Percentiles rank a stretch among this genome's conserved stretches.
Conservation (phyloP, 1,140 invertebrate genomes). For the Drosophila ananassae region DNA sequence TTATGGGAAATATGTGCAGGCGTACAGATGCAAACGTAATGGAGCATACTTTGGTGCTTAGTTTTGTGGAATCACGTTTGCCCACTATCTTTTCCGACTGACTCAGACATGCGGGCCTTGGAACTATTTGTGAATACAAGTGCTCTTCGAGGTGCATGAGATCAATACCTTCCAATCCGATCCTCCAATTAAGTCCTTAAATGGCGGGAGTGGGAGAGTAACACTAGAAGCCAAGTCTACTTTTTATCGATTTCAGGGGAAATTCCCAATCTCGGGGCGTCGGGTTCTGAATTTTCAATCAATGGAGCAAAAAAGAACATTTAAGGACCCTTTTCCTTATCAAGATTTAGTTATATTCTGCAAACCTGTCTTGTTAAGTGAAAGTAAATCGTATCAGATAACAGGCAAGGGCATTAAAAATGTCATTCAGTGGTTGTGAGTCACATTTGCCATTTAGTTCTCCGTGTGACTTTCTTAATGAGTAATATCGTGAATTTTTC, state of each 20-base stretch:
- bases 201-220: conserved; percentile 37
- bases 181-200: conserved; percentile 37
- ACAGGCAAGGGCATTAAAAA: conserved; percentile 34
- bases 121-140: neutral
- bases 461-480: neutral
- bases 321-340: neutral
- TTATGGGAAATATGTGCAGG: conserved; percentile 49
- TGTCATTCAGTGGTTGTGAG: conserved; percentile 18
- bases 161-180: neutral
- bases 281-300: neutral
- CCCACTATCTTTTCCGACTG: neutral
- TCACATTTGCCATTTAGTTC: neutral
- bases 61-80: neutral
- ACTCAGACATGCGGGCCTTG: neutral
- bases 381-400: conserved; percentile 60
- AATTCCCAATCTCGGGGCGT: neutral
- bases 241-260: conserved; percentile 6
- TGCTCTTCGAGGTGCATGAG: neutral
- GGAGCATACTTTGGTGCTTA: neutral
- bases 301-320: conserved; percentile 1
- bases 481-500: neutral
- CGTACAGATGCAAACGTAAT: conserved; percentile 42
- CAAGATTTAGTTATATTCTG: neutral
- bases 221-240: conserved; percentile 41
- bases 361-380: conserved; percentile 11